phyloP scores from a whole-genome alignment of 2,888 invertebrate genomes.

The Brenthis daphne region DNA sequence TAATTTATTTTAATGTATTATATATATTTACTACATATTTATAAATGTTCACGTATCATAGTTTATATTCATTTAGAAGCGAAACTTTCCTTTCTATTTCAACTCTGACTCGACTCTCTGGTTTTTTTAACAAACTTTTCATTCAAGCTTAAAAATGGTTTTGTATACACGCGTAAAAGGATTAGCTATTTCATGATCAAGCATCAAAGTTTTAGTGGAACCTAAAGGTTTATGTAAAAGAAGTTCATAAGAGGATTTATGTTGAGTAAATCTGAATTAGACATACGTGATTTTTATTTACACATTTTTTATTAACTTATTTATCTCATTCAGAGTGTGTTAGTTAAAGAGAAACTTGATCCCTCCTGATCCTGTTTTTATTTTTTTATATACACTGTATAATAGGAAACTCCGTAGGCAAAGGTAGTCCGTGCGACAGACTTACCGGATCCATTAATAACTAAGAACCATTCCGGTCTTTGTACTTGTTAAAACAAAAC shows the following conservation, averaged over 20 bases:
- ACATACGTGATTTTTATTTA: slow-evolving; percentile 1
- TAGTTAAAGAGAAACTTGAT: no score
- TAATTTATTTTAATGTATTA: no score
- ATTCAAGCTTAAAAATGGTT: slow-evolving; percentile 26
- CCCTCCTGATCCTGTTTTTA: no score
- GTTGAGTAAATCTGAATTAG: slow-evolving; percentile 18
- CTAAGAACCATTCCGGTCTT: no score
- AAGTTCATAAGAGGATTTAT: slow-evolving; percentile 34
- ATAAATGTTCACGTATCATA: not conserved
- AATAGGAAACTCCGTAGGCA: no score
- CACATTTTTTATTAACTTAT: no score
- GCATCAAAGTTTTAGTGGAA: slow-evolving; percentile 36
- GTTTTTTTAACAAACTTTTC: slow-evolving; percentile 18
- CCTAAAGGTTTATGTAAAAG: slow-evolving; percentile 31
- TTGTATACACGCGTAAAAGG: slow-evolving; percentile 27
- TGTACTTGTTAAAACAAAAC: no score
- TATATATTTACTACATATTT: not conserved
- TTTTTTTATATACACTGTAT: no score
- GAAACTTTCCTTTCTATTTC: slow-evolving; percentile 10
- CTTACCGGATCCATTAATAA: no score
- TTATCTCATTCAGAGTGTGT: no score
- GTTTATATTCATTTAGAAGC: slow-evolving; percentile 14
- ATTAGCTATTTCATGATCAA: slow-evolving; percentile 36
- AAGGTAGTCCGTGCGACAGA: no score
- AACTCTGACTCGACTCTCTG: not conserved